These are phyloP conservation scores for Pocillopora damicornis DNA, from an alignment of 64 coral and sea anemone species.

Conservation along the genomic window DNA sequence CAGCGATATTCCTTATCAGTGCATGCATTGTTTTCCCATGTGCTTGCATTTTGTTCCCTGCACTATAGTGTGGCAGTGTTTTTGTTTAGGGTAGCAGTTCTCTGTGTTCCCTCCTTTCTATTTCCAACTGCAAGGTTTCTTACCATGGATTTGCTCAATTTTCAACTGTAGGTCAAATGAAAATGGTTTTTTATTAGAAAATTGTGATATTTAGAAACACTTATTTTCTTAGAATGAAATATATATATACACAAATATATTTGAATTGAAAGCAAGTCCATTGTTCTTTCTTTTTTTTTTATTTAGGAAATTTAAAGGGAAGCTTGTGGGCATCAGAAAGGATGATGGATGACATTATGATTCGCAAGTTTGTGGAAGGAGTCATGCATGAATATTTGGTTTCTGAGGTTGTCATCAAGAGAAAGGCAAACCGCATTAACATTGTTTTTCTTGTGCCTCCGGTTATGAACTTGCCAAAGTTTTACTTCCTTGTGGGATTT, in stretches of 20 bases:
- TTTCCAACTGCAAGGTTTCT: too few species aligned
- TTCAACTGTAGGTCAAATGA: too few species aligned
- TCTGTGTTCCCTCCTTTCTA: too few species aligned
- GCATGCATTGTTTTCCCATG: too few species aligned
- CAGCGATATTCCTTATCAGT: too few species aligned
- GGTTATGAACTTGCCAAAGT: conserved; percentile 63
- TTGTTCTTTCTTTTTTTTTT: background rate
- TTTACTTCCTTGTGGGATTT: conserved; percentile 91
- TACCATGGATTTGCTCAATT: too few species aligned
- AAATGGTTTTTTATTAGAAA: too few species aligned
- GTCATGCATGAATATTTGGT: conserved; percentile 87
- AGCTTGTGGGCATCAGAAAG: conserved; percentile 89
- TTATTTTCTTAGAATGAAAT: too few species aligned
- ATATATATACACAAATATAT: background rate
- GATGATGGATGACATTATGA: conserved; percentile 92
- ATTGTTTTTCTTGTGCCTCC: conserved; percentile 72
- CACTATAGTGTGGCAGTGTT: too few species aligned
- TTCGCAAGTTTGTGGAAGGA: conserved; percentile 92
- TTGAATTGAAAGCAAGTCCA: background rate
- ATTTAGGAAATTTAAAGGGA: conserved; percentile 80
- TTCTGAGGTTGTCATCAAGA: conserved; percentile 93
- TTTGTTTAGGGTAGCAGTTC: too few species aligned
- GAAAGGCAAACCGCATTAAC: conserved; percentile 87
- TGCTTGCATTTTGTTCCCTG: too few species aligned
- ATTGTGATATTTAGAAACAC: too few species aligned